Conservation (phyloP, 2,113 vertebrate species). For the Bolborhynchus lineola region DNA sequence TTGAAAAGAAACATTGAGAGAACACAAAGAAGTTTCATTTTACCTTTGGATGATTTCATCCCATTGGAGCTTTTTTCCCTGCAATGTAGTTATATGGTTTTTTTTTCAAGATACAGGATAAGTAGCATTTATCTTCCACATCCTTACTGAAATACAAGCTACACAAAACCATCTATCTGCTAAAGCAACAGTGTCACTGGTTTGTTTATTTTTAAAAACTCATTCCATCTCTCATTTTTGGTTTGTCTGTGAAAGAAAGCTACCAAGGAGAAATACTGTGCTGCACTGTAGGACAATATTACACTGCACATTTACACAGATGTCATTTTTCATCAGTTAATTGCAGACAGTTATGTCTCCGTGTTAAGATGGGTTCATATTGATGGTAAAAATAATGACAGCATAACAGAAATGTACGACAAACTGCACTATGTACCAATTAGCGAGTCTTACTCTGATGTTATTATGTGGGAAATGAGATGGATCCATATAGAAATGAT, state of each 20-base stretch:
- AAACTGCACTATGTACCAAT: constrained; percentile 16
- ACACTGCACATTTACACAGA: background rate
- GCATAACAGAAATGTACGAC: constrained; percentile 15
- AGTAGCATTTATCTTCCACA: background rate
- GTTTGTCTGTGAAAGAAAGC: background rate
- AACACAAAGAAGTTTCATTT: background rate
- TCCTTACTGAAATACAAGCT: background rate
- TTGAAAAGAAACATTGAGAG: background rate
- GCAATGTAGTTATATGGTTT: background rate
- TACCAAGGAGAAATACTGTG: background rate
- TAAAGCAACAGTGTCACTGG: background rate
- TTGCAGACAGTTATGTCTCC: constrained; percentile 22
- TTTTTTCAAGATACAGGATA: background rate
- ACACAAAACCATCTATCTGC: background rate
- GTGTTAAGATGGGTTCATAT: background rate
- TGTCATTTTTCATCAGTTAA: constrained; percentile 68
- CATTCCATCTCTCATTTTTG: background rate
- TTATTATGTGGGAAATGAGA: background rate
- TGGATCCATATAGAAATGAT: background rate
- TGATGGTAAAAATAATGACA: constrained; percentile 25
- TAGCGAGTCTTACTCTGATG: background rate
- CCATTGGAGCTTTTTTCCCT: background rate
- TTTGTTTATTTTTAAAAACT: background rate
- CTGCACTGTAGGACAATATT: background rate
- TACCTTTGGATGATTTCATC: background rate